phyloP scores from a whole-genome alignment of 2,797 vertebrate genomes.

The Clarias fuscus region DNA sequence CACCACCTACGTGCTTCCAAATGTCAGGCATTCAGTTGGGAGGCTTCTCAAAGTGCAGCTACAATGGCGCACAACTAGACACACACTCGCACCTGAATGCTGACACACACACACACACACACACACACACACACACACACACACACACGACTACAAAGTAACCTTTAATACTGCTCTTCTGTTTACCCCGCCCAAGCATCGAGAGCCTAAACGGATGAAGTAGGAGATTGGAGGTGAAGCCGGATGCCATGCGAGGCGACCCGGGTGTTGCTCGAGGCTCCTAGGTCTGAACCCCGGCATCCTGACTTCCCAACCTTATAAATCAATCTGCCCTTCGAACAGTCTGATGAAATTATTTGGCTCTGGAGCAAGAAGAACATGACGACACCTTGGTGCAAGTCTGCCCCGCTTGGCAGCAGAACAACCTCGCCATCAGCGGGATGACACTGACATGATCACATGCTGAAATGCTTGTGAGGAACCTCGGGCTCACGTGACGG shows the following conservation, averaged over 20 bases:
- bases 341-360: constrained; percentile 42
- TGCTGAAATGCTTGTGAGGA: constrained; percentile 10
- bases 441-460: constrained; percentile 10
- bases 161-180: background rate
- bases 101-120: constrained; percentile 6
- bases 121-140: constrained; percentile 6
- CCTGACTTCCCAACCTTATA: constrained; percentile 24
- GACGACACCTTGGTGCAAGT: constrained; percentile 44
- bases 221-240: background rate
- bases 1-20: constrained; percentile 31
- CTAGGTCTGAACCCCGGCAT: background rate
- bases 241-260: background rate
- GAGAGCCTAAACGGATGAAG: constrained; percentile 4
- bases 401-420: background rate
- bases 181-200: background rate
- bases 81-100: background rate
- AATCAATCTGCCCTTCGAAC: constrained; percentile 44
- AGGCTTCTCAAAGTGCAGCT: constrained; percentile 23
- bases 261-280: background rate
- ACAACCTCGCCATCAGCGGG: background rate
- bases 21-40: constrained; percentile 34
- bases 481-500: constrained; percentile 1
- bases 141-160: constrained; percentile 11
- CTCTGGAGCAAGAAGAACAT: constrained; percentile 33
- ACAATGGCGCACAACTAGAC: constrained; percentile 25